Conservation (phyloP, 1,140 invertebrate species). For the Drosophila lacteicornis region DNA sequence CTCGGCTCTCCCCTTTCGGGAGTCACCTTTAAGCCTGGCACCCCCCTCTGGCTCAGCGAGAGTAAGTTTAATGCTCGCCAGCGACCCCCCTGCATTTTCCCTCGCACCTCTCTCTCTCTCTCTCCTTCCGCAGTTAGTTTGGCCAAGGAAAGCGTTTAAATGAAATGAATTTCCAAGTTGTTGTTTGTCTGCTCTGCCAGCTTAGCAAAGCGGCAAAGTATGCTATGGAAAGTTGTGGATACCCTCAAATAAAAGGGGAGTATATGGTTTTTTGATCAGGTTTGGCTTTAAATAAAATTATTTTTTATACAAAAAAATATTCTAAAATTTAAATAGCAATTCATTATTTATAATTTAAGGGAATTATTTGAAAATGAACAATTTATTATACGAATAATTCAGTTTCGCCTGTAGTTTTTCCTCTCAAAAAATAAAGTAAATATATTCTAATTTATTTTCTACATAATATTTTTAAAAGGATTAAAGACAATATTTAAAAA, state of each 20-base stretch:
- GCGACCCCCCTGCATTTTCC: constrained; percentile 31
- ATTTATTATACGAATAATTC: too few relatives aligned
- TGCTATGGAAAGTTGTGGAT: constrained; percentile 48
- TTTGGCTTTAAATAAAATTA: neutral
- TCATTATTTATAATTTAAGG: too few relatives aligned
- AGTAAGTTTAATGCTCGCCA: constrained; percentile 53
- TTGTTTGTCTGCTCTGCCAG: constrained; percentile 48
- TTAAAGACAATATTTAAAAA: neutral
- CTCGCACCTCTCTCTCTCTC: neutral
- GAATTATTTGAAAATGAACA: too few relatives aligned
- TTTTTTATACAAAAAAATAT: neutral
- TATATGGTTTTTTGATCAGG: neutral
- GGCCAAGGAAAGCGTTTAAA: constrained; percentile 65
- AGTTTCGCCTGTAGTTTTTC: too few relatives aligned
- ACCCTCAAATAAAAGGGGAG: neutral
- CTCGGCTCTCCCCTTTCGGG: neutral
- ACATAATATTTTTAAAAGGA: too few relatives aligned
- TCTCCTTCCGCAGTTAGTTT: constrained; percentile 25
- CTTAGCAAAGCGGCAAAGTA: constrained; percentile 55
- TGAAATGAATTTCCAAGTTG: constrained; percentile 70
- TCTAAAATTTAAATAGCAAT: too few relatives aligned
- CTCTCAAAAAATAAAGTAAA: too few relatives aligned
- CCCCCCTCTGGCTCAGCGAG: constrained; percentile 1
- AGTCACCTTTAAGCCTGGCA: constrained; percentile 7
- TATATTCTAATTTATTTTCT: too few relatives aligned